Conservation (phyloP, 2,888 invertebrate genomes). For the Aphodius granarius region DNA sequence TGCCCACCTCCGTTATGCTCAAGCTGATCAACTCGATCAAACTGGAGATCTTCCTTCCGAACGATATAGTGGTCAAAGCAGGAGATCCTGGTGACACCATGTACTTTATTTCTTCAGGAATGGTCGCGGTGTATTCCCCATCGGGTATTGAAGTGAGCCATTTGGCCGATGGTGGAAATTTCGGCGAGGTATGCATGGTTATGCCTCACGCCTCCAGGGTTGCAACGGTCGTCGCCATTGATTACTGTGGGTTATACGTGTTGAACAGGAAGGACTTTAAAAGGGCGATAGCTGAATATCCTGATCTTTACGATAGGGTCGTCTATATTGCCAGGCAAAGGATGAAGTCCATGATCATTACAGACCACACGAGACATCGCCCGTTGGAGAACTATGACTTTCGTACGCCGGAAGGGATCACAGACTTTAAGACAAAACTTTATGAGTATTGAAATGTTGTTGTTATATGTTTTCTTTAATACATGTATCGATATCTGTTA, state of each 20-base stretch:
- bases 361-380: conserved; percentile 16
- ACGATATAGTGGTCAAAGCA: conserved; percentile 50
- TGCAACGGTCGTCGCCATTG: conserved; percentile 53
- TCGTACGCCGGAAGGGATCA: conserved; percentile 17
- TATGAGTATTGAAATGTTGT: conserved; percentile 18
- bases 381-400: conserved; percentile 22
- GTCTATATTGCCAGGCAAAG: conserved; percentile 39
- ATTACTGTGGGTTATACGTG: conserved; percentile 52
- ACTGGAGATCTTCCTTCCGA: conserved; percentile 49
- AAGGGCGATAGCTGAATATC: conserved; percentile 47
- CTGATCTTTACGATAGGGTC: conserved; percentile 46
- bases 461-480: too few species aligned
- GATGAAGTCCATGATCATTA: conserved; percentile 16
- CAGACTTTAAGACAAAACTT: conserved; percentile 17
- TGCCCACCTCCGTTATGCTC: conserved; percentile 45
- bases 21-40: conserved; percentile 44
- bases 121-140: conserved; percentile 52
- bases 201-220: conserved; percentile 50
- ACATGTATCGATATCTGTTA: too few species aligned
- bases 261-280: conserved; percentile 50
- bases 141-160: conserved; percentile 54
- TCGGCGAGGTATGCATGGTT: conserved; percentile 55
- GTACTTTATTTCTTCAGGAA: conserved; percentile 53
- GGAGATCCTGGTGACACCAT: conserved; percentile 47
- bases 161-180: conserved; percentile 54